Base-by-base conservation (phyloP, 2,113 vertebrate species). In the Serilophus lunatus region DNA sequence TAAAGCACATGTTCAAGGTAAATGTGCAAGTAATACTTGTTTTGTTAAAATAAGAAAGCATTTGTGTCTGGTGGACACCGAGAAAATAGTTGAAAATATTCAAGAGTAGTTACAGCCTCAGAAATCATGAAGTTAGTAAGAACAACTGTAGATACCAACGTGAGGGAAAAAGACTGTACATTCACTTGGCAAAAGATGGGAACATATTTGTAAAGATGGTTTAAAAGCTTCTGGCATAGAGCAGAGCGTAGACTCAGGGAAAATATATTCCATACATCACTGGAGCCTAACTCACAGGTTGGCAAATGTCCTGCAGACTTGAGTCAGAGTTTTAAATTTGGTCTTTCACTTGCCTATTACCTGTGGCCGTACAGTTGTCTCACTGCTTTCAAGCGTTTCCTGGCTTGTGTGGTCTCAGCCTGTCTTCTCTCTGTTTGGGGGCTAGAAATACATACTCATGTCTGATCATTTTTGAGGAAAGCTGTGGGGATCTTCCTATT, bases 161-260 rank as follows among this genome's bases (percentile, higher is more conserved):
- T 95, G 94, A 97, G 80, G 94, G 96, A 51, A 95, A 94, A 97
- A 91, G 88, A 7, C 92, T 93, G 86, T 31, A 78, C 66, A 86
- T 92, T 86, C 91, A 42, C 88, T 92, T 97, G 95, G 96, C 95
- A 96, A 84, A 92, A 74, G 94, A 81, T 47, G 88, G 96, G 94
- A 96, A 97, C 94, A 94, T 96, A 95, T 95, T 97, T 96, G 72
- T 84, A 78, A 95, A 92, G 94, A 94, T 93, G 94, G 92, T 86
- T 97, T 94, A 82, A 95, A 94, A 95, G 91, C 72, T 91, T 88
- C 92, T 96, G 95, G 92, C 95, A 60, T 7, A 36, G 33, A 88
- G 64, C 91, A 91, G 72, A 83, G 72, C 29, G 18, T 50, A 77
- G 95, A 64, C 90, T 94, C 88, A 88, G 90, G 88, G 92, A 54